Percentiles rank a stretch among this genome's conserved stretches.
Evolutionary conservation across 2,113 vertebrate species (phyloP).

Genomic region (Phalacrocorax carbo): DNA sequence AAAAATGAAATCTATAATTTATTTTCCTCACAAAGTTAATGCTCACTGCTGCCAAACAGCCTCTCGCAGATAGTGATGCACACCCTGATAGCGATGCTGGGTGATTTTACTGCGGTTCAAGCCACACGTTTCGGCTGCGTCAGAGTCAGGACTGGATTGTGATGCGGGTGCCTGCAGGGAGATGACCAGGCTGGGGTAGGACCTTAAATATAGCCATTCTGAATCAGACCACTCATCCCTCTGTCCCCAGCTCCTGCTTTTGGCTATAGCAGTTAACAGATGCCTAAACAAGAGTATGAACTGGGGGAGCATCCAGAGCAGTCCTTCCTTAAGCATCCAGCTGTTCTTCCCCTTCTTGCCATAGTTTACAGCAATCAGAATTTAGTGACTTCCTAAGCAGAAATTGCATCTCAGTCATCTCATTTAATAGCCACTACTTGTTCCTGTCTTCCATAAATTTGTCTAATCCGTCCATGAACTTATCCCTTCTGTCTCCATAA

Average conservation of each 20-base stretch:
- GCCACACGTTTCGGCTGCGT: background rate
- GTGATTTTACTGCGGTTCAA: background rate
- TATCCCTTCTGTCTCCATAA: background rate
- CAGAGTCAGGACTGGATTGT: background rate
- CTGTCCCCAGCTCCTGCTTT: background rate
- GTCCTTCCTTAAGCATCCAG: background rate
- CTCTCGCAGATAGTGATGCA: background rate
- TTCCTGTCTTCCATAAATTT: background rate
- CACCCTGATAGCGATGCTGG: background rate
- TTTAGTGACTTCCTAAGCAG: background rate
- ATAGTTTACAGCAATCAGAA: background rate
- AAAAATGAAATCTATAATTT: constrained; percentile 13
- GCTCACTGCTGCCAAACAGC: background rate
- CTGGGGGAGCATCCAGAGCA: background rate
- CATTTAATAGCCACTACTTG: background rate
- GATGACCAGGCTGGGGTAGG: background rate
- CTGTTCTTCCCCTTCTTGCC: background rate
- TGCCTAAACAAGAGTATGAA: background rate
- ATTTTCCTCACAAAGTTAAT: background rate
- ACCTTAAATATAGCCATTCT: background rate
- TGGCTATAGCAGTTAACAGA: background rate
- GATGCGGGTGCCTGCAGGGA: background rate
- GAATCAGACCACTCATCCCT: background rate
- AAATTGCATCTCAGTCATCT: accelerated
- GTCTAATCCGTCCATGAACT: background rate